phyloP scores from a whole-genome alignment of 1,140 invertebrate genomes.

The Leptinotarsa lineolata region DNA sequence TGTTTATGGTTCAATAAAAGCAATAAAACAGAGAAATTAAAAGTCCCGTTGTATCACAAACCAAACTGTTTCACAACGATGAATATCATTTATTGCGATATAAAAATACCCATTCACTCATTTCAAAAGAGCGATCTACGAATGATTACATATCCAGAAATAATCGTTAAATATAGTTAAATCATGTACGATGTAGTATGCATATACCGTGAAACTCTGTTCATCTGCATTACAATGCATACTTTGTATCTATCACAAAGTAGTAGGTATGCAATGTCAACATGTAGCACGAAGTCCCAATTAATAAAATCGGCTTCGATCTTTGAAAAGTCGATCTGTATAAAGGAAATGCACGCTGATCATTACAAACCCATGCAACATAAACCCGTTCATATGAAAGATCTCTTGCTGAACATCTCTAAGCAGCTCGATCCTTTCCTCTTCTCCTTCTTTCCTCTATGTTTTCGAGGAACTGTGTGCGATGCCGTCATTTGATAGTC shows the following conservation, averaged over 20 bases:
- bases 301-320: conserved; percentile 27
- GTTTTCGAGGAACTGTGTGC: not conserved
- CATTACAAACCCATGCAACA: not conserved
- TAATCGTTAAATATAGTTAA: too few relatives aligned
- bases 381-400: not conserved
- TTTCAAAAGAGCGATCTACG: too few relatives aligned
- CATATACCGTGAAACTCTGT: too few relatives aligned
- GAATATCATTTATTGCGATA: too few relatives aligned
- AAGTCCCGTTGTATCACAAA: too few relatives aligned
- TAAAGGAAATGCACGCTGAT: not conserved
- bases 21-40: too few relatives aligned
- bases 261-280: not conserved
- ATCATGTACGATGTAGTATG: not conserved
- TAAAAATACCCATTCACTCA: too few relatives aligned
- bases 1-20: too few relatives aligned
- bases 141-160: too few relatives aligned
- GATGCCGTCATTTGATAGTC: conserved; percentile 5
- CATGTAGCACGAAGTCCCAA: conserved; percentile 20
- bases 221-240: too few relatives aligned
- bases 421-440: conserved; percentile 6
- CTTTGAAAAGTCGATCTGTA: conserved; percentile 17
- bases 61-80: too few relatives aligned
- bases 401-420: conserved; percentile 15
- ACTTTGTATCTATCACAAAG: not conserved
- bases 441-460: not conserved